Base-by-base conservation (phyloP, 2,888 invertebrate species). In the Neocrepidodera transversa region DNA sequence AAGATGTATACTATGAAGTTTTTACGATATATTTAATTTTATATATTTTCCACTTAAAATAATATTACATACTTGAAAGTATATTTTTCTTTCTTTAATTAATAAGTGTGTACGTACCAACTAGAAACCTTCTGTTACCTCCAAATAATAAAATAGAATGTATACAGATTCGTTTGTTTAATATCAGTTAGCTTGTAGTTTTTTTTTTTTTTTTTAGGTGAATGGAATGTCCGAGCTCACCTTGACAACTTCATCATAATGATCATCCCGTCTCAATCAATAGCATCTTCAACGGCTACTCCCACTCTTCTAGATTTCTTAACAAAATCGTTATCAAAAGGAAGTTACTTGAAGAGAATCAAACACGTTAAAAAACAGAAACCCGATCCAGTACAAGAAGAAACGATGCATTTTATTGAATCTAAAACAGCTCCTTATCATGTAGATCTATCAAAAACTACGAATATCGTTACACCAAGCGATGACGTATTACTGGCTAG, bases 171-270 rank as follows among this genome's bases (percentile, higher is more conserved):
- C n/a, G n/a, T n/a, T n/a, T n/a, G n/a, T n/a, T n/a, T n/a, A n/a
- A n/a, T n/a, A n/a, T n/a, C n/a, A n/a, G n/a, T n/a, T n/a, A n/a
- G n/a, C n/a, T n/a, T n/a, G n/a, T n/a, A n/a, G n/a, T n/a, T n/a
- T 30, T 6, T 10, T 30, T 2, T 30, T 30, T 32, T 32, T 32
- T 20, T 54, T 52, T 13, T 50, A 66, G 66, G 66, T 26, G 85
- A 87, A 1, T 71, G 64, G 71, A 76, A 93, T 77, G 83, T 91
- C 8, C 84, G 87, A 49, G 88, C 90, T 0, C 88, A 91, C 74
- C 79, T 92, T 7, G 87, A 90, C 65, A 91, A 92, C 72, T 85
- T 92, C 64, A 81, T 91, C 64, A 79, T 92, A 49, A 76, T 92
- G 18, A 76, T 91, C n/a, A 69, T 74, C 4, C 74, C 76, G 4